A percentile compares a stretch with the other conserved stretches of the same genome.
Evolutionary conservation across 2,113 vertebrate species (phyloP).

Genomic region (Dipodomys ordii): DNA sequence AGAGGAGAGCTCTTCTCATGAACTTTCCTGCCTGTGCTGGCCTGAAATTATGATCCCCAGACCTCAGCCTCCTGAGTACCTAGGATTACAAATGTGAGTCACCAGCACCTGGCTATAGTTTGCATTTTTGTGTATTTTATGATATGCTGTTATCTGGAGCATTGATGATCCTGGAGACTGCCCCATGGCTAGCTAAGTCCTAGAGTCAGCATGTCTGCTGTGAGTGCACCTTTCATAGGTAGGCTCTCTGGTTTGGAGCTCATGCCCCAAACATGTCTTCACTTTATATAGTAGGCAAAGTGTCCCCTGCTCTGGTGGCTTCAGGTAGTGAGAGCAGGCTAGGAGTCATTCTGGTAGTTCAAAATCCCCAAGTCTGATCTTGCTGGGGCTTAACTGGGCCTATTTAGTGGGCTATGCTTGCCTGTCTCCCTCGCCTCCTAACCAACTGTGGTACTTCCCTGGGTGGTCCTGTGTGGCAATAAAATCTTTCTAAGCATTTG

Average conservation of each 20-base stretch:
- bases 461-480: fast-evolving
- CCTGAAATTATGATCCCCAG: neutral
- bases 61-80: neutral
- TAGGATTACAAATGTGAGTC: no score
- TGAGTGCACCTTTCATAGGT: fast-evolving
- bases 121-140: neutral
- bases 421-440: neutral
- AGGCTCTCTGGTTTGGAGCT: neutral
- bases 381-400: neutral
- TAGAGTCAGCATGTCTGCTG: neutral
- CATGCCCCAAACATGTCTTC: neutral
- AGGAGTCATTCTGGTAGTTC: neutral
- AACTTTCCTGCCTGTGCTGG: neutral
- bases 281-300: neutral
- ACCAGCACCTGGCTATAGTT: neutral
- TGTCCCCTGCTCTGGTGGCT: neutral
- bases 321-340: neutral
- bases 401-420: fast-evolving
- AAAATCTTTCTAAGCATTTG: neutral
- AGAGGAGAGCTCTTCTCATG: no score
- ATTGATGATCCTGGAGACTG: neutral
- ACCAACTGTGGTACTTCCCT: fast-evolving
- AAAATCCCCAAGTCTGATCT: neutral
- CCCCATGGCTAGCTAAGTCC: neutral
- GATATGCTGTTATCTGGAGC: neutral